A percentile compares a stretch with the other conserved stretches of the same genome.
These are phyloP conservation scores for Folsomia manolachei DNA, from an alignment of 2,888 invertebrate species.

Conservation along the genomic window DNA sequence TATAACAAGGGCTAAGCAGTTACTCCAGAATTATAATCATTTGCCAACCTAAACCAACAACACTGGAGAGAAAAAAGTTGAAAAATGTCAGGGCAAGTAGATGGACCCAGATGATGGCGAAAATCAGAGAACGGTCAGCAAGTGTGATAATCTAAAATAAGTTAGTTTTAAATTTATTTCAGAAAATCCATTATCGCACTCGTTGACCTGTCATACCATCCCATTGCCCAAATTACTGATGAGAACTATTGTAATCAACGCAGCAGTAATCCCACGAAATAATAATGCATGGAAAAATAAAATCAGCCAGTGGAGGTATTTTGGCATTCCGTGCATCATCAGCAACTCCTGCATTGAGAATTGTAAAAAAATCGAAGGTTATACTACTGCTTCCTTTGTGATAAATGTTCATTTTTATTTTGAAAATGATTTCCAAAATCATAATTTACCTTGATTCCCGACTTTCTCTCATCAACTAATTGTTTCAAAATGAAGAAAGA, in stretches of 20 bases:
- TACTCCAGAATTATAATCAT: too few relatives aligned
- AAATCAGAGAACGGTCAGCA: neutral
- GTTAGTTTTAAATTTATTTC: slow-evolving; percentile 2
- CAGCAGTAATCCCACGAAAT: slow-evolving; percentile 37
- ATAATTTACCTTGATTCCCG: slow-evolving; percentile 39
- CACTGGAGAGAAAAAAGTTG: slow-evolving; percentile 32
- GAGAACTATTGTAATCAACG: slow-evolving; percentile 24
- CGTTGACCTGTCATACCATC: neutral
- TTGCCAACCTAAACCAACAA: slow-evolving; percentile 14
- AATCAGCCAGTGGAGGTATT: slow-evolving; percentile 39
- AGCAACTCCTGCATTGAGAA: slow-evolving; percentile 39
- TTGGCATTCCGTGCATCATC: slow-evolving; percentile 41
- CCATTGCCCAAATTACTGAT: slow-evolving; percentile 30
- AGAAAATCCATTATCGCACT: slow-evolving; percentile 21
- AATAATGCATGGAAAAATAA: slow-evolving; percentile 35
- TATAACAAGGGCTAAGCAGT: too few relatives aligned
- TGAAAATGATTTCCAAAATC: neutral
- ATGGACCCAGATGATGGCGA: slow-evolving; percentile 18
- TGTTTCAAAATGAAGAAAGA: slow-evolving; percentile 43
- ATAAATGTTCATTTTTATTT: too few relatives aligned
- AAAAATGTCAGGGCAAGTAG: slow-evolving; percentile 27
- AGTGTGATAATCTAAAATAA: neutral
- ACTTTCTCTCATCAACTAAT: slow-evolving; percentile 37
- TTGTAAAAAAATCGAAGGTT: neutral
- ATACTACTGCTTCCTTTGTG: too few relatives aligned